phyloP scores from a whole-genome alignment of 1,140 invertebrate species.

The Drosophila parabipectinata region DNA sequence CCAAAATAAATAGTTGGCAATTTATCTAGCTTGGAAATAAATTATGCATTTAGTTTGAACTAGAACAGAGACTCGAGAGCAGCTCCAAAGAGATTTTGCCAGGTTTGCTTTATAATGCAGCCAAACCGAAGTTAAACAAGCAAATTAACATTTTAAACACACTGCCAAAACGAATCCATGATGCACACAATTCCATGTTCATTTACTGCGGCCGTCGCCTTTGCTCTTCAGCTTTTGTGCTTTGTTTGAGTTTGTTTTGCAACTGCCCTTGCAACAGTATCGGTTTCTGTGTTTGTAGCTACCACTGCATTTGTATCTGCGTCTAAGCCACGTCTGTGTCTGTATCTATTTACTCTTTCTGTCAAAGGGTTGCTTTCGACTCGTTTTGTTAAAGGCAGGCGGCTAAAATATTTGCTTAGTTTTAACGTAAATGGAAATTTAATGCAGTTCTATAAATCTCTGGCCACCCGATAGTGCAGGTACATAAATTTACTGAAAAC shows the following conservation, averaged over 20 bases:
- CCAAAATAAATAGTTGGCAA: slow-evolving; percentile 34
- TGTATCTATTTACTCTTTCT: slow-evolving; percentile 30
- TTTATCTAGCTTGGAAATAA: slow-evolving; percentile 28
- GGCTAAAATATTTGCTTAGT: slow-evolving; percentile 48
- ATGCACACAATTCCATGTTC: slow-evolving; percentile 39
- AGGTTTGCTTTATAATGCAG: slow-evolving; percentile 14
- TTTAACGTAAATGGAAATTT: slow-evolving; percentile 54
- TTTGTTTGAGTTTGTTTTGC: slow-evolving; percentile 45
- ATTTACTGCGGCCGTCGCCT: slow-evolving; percentile 30
- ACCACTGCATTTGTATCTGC: slow-evolving; percentile 56
- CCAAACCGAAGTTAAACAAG: slow-evolving; percentile 39
- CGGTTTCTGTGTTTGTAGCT: slow-evolving; percentile 28
- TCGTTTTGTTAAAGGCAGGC: slow-evolving; percentile 29
- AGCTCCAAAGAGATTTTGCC: slow-evolving; percentile 11
- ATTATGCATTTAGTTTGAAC: slow-evolving; percentile 22
- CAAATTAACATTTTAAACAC: slow-evolving; percentile 49
- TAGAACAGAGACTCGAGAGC: slow-evolving; percentile 8
- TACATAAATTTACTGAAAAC: slow-evolving; percentile 25
- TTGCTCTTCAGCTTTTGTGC: slow-evolving; percentile 39
- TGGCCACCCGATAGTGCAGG: slow-evolving; percentile 25
- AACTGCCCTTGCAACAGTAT: slow-evolving; percentile 7
- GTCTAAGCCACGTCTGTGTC: slow-evolving; percentile 36
- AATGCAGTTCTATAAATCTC: slow-evolving; percentile 50
- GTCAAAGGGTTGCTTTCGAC: slow-evolving; percentile 32
- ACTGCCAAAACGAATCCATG: slow-evolving; percentile 34